These are phyloP conservation scores for Chiloscyllium plagiosum DNA, from an alignment of 2,113 vertebrate genomes.

Conservation along the genomic window DNA sequence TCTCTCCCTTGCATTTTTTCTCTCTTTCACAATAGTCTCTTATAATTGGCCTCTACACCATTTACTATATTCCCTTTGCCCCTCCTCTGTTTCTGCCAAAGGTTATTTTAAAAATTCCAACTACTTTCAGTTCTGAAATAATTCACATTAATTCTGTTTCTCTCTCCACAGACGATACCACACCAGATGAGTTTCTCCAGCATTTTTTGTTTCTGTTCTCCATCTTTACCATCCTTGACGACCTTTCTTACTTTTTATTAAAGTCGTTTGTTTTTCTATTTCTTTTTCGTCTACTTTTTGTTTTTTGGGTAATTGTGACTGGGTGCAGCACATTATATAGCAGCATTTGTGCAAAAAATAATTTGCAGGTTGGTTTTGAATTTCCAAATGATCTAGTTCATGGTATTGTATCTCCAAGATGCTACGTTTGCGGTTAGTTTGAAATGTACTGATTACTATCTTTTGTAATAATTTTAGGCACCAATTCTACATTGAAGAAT, in stretches of 20 bases:
- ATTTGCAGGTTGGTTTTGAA: background rate
- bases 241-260: background rate
- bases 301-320: background rate
- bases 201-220: too few relatives aligned
- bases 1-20: too few relatives aligned
- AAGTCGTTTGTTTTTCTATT: background rate
- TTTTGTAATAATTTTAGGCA: background rate
- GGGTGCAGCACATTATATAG: background rate
- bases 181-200: too few relatives aligned
- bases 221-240: background rate
- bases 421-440: background rate
- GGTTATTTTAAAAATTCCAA: too few relatives aligned
- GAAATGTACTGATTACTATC: background rate
- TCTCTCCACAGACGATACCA: too few relatives aligned
- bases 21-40: too few relatives aligned
- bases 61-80: too few relatives aligned
- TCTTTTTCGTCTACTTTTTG: background rate
- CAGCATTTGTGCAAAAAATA: too few relatives aligned
- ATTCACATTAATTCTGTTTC: too few relatives aligned
- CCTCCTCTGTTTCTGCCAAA: too few relatives aligned
- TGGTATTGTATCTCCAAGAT: background rate
- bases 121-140: too few relatives aligned
- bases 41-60: background rate
- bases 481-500: background rate
- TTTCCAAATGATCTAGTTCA: background rate